Base-by-base conservation (phyloP, 2,113 vertebrate genomes). In the Engraulis encrasicolus region DNA sequence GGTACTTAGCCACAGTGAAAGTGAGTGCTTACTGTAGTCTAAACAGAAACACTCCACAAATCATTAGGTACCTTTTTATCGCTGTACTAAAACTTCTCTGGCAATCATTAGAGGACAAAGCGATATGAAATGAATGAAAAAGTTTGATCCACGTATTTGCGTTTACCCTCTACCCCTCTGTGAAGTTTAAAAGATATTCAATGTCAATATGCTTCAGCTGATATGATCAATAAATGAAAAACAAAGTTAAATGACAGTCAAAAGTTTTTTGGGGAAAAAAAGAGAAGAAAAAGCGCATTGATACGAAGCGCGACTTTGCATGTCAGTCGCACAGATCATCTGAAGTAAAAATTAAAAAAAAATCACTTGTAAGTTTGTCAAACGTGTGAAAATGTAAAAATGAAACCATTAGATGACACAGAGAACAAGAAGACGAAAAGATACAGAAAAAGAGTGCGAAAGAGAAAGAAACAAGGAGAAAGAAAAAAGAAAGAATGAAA, bases 401-500 rank as follows among this genome's bases (percentile, higher is more conserved):
- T 31, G 23, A 50, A 50, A 54, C 15, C 36, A 58, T 27, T 34
- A 49, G 58, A 77, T 78, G 48, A 80, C 61, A 82, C 23, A 17
- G 74, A 54, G 38, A 49, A 85, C 83, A 78, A 7, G 81, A 81
- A 71, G 77, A 31, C 48, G 1, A 80, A n/a, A 54, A 71, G 50
- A 49, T 83, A 85, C 78, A 6, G 80, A 80, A 66, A 78, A n/a
- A 71, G 0, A 78, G n/a, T n/a, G n/a, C n/a, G n/a, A n/a, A n/a
- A n/a, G n/a, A n/a, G n/a, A n/a, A n/a, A n/a, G n/a, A n/a, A n/a
- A n/a, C n/a, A n/a, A n/a, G n/a, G n/a, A n/a, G n/a, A n/a, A n/a
- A n/a, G 79, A n/a, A 86, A 52, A n/a, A 40, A 85, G 31, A 34
- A 84, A 89, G 27, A 38, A 89, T 14, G 17, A 54, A 81, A 83